Base-by-base conservation (phyloP, 2,888 invertebrate species). In the Apodemia duryi region DNA sequence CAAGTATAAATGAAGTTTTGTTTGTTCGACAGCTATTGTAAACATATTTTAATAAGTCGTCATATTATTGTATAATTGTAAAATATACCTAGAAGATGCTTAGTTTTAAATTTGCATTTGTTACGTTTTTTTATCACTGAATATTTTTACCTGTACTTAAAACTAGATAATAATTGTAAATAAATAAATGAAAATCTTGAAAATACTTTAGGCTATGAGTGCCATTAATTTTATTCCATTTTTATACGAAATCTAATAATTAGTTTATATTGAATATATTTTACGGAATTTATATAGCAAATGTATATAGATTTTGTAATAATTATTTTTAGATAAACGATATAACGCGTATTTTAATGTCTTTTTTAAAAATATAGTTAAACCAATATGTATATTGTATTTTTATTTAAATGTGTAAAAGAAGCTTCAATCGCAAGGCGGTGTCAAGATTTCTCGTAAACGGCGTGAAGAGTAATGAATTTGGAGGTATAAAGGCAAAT, bases 121-220 rank as follows among this genome's bases (percentile, higher is more conserved):
- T 61, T 64, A 54, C 11, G 54, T n/a, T 49, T 64, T 46, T 63
- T 46, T 46, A 60, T 49, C 38, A 61, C 38, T 57, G 61, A 13
- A 46, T 46, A 13, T 13, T 46, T 46, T 46, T 52, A 54, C 54
- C 43, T 64, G 21, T 57, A 63, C 60, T 66, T 66, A 64, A 67
- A 67, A 68, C 11, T 69, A 68, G 10, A 61, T 21, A 54, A 64
- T 38, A 49, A 61, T 62, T 46, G 64, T 67, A 66, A 69, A 66
- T 64, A 67, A 67, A 66, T 13, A 7, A 43, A 32, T 64, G 69
- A 62, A 66, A 51, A 61, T 69, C 69, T 65, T 65, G 75, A 76
- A 77, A 78, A 85, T 86, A 86, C 82, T 83, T 77, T 85, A 89
- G 90, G 90, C 90, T 88, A 85, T 83, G 84, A 85, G 90, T 91